Conservation (phyloP, 2,888 invertebrate species). For the Cephus nigrinus region DNA sequence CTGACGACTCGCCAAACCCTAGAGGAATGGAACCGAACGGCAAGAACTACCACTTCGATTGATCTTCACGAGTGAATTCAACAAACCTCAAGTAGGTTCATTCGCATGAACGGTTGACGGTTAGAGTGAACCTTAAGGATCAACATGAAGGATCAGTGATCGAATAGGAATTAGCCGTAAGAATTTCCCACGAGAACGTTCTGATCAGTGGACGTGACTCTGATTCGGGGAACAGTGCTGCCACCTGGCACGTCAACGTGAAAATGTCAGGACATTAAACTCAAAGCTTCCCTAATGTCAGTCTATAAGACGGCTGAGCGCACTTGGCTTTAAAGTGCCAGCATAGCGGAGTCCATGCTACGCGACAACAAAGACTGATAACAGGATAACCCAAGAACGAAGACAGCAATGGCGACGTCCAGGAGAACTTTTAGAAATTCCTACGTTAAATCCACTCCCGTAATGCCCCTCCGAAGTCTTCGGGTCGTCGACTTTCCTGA, state of each 20-base stretch:
- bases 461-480: not conserved
- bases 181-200: not conserved
- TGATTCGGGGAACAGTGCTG: not conserved
- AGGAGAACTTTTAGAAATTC: not conserved
- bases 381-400: not conserved
- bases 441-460: not conserved
- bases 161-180: constrained; percentile 32
- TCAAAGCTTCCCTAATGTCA: constrained; percentile 31
- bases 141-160: constrained; percentile 28
- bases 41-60: not conserved
- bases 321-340: not conserved
- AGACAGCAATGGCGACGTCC: not conserved
- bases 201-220: not conserved
- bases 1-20: not conserved
- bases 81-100: too few relatives aligned
- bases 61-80: not conserved
- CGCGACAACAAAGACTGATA: not conserved
- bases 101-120: constrained; percentile 17
- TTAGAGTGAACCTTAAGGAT: constrained; percentile 29
- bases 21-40: not conserved
- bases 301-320: constrained; percentile 33
- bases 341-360: not conserved
- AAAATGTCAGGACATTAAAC: constrained; percentile 38
- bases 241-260: constrained; percentile 18
- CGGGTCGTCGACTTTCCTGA: not conserved